A percentile compares a stretch with the other conserved stretches of the same genome.
phyloP scores from a whole-genome alignment of 2,797 vertebrate genomes.

The Notamacropus eugenii region DNA sequence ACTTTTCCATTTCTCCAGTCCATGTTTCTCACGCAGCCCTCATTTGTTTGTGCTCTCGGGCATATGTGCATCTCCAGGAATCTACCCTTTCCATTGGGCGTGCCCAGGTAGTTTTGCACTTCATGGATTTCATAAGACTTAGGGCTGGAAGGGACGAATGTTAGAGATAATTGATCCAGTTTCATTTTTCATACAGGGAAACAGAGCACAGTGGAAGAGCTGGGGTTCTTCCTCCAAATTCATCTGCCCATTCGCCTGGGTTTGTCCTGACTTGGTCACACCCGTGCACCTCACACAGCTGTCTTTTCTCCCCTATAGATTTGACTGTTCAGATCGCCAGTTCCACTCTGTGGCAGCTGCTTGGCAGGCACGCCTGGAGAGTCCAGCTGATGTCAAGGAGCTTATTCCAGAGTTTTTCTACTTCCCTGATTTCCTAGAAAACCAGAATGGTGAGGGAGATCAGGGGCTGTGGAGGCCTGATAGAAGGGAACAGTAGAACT shows the following conservation, averaged over 20 bases:
- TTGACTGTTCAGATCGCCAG: slow-evolving; percentile 97
- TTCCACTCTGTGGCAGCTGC: slow-evolving; percentile 97
- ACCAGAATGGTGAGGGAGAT: slow-evolving; percentile 90
- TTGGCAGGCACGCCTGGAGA: slow-evolving; percentile 98
- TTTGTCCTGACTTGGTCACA: fast-evolving
- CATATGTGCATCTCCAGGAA: background rate
- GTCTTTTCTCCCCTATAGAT: slow-evolving; percentile 82
- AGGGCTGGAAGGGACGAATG: background rate
- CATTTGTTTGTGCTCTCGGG: background rate
- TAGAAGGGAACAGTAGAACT: background rate
- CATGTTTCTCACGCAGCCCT: background rate
- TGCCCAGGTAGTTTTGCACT: background rate
- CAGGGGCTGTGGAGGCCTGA: background rate
- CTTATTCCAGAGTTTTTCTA: slow-evolving; percentile 99
- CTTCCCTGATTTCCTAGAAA: slow-evolving; percentile 96
- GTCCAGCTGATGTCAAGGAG: slow-evolving; percentile 96
- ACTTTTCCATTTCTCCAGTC: background rate
- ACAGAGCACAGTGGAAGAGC: background rate
- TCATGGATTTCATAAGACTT: background rate
- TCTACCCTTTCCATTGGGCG: background rate
- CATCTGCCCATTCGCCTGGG: no score
- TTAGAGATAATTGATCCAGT: background rate
- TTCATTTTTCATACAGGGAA: background rate
- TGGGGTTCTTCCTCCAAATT: slow-evolving; percentile 43
- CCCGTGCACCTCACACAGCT: fast-evolving